phyloP scores from a whole-genome alignment of 2,888 invertebrate genomes.

The Pyrgus malvae region DNA sequence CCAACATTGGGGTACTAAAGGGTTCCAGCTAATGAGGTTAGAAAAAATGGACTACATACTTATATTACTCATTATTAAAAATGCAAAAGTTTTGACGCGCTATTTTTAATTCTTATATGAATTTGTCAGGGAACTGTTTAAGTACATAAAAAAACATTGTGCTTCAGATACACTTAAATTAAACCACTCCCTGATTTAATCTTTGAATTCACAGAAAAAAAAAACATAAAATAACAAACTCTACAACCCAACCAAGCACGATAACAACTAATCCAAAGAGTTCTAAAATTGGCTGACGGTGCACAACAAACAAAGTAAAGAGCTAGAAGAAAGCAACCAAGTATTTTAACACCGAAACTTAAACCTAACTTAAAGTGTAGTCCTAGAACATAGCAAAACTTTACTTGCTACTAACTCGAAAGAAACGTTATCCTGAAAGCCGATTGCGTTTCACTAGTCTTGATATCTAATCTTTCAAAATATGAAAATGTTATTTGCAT shows the following conservation, averaged over 20 bases:
- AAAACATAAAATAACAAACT: background rate
- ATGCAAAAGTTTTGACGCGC: no score
- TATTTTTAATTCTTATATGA: no score
- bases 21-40: no score
- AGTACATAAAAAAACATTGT: no score
- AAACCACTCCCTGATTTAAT: no score
- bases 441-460: background rate
- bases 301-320: slow-evolving; percentile 10
- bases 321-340: slow-evolving; percentile 13
- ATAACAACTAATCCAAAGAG: slow-evolving; percentile 4
- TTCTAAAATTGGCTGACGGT: slow-evolving; percentile 13
- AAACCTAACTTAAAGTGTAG: slow-evolving; percentile 17
- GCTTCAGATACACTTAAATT: no score
- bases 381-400: slow-evolving; percentile 22
- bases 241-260: background rate
- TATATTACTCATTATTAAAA: no score
- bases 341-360: slow-evolving; percentile 25
- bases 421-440: slow-evolving; percentile 2
- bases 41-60: no score
- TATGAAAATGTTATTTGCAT: no score
- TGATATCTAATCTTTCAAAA: background rate
- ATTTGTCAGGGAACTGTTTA: no score
- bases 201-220: no score
- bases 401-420: slow-evolving; percentile 15
- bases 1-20: no score